These are phyloP conservation scores for Mustela lutreola DNA, from an alignment of 2,113 vertebrate species.

Conservation along the genomic window DNA sequence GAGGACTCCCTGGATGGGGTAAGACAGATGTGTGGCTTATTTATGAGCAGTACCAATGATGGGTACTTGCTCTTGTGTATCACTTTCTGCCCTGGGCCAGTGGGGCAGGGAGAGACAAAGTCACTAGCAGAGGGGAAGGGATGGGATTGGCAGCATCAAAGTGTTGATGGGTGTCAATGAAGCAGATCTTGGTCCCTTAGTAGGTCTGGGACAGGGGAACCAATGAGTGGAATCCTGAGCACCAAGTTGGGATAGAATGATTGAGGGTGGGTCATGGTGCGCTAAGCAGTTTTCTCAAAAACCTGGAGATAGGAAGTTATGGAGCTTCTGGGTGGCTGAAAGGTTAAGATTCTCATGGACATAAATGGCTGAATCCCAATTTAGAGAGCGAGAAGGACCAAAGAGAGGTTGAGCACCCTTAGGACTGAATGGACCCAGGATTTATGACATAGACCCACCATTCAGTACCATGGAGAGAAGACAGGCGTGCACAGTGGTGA, in stretches of 20 bases:
- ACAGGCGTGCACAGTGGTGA: background rate
- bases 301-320: background rate
- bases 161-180: background rate
- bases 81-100: background rate
- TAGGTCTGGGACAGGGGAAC: background rate
- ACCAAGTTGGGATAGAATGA: background rate
- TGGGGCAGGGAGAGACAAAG: background rate
- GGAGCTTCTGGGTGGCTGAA: background rate
- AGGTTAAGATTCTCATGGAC: background rate
- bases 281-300: background rate
- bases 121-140: background rate
- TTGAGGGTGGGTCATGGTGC: background rate
- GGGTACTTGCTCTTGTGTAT: background rate
- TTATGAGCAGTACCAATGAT: background rate
- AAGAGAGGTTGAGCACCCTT: background rate
- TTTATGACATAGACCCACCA: background rate
- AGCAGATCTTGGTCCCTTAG: background rate
- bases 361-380: background rate
- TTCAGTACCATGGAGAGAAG: background rate
- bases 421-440: background rate
- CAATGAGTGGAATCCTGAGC: background rate
- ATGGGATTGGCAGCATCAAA: background rate
- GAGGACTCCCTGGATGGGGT: background rate
- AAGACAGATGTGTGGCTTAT: background rate
- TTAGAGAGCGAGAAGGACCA: background rate